Evolutionary conservation across 2,113 vertebrate species (phyloP).

Genomic region (Pampusana beccarii): DNA sequence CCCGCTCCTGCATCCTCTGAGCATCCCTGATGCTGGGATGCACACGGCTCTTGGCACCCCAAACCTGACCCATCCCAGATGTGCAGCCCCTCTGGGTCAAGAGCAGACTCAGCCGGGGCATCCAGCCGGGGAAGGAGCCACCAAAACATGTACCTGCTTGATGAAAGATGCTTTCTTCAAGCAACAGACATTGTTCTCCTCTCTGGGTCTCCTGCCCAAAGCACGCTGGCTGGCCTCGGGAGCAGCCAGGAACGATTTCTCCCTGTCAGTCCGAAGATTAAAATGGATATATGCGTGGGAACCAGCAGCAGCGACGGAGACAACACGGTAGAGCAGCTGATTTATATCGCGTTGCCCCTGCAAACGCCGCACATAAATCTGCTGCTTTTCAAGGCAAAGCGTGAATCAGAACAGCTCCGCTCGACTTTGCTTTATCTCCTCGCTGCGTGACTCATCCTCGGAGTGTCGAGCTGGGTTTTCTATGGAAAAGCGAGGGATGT

Average conservation of each 20-base stretch:
- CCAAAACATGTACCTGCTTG: background rate
- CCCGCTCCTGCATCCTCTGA: background rate
- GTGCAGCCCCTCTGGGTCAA: accelerated
- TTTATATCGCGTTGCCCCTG: background rate
- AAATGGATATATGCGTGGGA: background rate
- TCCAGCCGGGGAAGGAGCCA: background rate
- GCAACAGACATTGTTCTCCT: background rate
- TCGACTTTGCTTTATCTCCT: background rate
- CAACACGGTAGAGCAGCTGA: background rate
- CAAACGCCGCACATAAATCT: background rate
- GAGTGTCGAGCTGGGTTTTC: accelerated
- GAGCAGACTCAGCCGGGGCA: background rate
- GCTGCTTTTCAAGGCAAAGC: background rate
- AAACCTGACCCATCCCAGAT: background rate
- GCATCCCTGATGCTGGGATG: background rate
- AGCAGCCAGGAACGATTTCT: background rate
- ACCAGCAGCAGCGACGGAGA: background rate
- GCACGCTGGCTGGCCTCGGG: background rate
- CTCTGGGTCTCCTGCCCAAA: background rate
- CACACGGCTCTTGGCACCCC: background rate
- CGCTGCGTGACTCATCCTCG: background rate
- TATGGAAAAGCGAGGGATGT: accelerated
- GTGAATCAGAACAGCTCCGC: background rate
- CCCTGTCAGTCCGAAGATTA: background rate
- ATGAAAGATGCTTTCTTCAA: background rate